Conservation (phyloP, 2,113 vertebrate genomes). For the Hemiscyllium ocellatum region DNA sequence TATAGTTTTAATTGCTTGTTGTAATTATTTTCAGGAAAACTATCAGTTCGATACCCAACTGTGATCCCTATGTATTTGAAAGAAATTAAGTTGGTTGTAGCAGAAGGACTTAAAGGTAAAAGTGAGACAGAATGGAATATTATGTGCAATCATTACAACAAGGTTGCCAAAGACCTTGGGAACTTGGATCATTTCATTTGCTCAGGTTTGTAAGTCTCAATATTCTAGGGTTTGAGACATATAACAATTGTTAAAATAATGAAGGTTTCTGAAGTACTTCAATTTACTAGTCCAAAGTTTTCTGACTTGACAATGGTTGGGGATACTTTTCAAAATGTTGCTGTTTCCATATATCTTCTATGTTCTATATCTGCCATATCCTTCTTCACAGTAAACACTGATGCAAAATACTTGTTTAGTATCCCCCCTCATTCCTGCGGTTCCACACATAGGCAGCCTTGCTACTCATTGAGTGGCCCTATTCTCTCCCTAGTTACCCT, state of each 20-base stretch:
- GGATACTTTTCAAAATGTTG: no score
- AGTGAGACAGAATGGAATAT: constrained; percentile 31
- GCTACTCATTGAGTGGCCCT: no score
- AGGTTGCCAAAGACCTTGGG: constrained; percentile 13
- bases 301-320: no score
- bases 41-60: constrained; percentile 32
- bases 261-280: not conserved
- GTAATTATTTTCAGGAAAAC: constrained; percentile 34
- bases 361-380: no score
- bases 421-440: no score
- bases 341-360: no score
- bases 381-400: no score
- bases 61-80: constrained; percentile 44
- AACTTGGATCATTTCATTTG: constrained; percentile 24
- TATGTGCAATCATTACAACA: not conserved
- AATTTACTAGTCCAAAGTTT: not conserved
- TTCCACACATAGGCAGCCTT: no score
- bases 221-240: not conserved
- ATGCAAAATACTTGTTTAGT: no score
- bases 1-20: not conserved
- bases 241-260: not conserved
- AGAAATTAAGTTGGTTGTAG: constrained; percentile 39
- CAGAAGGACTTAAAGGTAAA: constrained; percentile 28
- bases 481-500: no score
- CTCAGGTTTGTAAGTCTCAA: constrained; percentile 29